These are phyloP conservation scores for Monochamus alternatus DNA, from an alignment of 2,888 invertebrate species.

Conservation along the genomic window DNA sequence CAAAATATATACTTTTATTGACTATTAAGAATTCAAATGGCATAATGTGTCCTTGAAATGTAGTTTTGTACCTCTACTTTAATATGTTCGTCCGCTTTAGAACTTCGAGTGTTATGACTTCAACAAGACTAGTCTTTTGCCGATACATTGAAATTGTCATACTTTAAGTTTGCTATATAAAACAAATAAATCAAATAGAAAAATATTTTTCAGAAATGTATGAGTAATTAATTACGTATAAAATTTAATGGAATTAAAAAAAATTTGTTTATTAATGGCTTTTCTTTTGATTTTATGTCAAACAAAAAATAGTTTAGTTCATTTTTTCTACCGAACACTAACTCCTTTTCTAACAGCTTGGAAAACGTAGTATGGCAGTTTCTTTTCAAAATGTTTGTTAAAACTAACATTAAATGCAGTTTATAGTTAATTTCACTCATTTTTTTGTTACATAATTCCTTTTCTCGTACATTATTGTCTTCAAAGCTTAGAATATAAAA, in stretches of 20 bases:
- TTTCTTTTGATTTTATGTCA: not conserved
- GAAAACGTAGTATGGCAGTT: not conserved
- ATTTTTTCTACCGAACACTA: not conserved
- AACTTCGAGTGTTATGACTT: no score
- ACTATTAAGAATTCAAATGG: no score
- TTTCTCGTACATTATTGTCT: conserved; percentile 45
- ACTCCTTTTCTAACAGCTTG: not conserved
- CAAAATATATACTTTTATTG: no score
- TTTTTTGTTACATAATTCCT: not conserved
- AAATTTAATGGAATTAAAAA: not conserved
- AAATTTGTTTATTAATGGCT: not conserved
- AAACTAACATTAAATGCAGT: not conserved
- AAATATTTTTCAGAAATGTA: not conserved
- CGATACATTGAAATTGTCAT: no score
- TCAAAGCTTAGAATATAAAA: conserved; percentile 45
- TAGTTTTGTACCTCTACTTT: no score
- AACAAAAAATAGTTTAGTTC: not conserved
- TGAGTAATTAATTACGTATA: not conserved
- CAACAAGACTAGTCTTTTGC: no score
- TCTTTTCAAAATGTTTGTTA: not conserved
- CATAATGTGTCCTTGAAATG: no score
- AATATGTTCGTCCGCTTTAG: no score
- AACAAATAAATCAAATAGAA: not conserved
- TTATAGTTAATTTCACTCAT: not conserved
- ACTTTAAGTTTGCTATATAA: not conserved